Conservation (phyloP, 2,113 vertebrate genomes). For the Elgaria multicarinata region DNA sequence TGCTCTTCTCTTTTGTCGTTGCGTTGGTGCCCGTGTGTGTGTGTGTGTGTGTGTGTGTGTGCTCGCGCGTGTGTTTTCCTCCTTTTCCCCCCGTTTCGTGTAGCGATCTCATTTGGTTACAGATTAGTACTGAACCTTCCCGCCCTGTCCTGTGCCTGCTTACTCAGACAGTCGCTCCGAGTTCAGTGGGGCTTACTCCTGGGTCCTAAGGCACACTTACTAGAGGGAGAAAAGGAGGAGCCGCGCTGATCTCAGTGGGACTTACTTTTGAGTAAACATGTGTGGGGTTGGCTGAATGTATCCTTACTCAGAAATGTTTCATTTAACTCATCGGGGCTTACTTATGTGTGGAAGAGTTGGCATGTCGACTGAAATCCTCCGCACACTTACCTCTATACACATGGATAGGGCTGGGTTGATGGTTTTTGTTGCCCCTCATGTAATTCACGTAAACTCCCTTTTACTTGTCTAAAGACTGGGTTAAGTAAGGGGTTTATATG, state of each 20-base stretch:
- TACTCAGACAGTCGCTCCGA: not conserved
- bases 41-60: no score
- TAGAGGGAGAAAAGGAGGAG: not conserved
- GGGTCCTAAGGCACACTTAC: not conserved
- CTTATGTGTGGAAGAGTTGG: not conserved
- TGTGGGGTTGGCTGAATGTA: not conserved
- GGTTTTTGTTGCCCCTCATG: not conserved
- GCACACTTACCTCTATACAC: not conserved
- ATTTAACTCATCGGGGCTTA: not conserved
- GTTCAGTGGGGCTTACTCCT: not conserved
- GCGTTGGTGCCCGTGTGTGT: not conserved
- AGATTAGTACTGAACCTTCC: not conserved
- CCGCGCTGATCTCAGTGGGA: not conserved
- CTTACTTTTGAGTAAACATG: not conserved
- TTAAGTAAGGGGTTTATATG: no score
- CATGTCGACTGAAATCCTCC: not conserved
- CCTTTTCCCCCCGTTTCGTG: not conserved
- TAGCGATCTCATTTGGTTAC: not conserved
- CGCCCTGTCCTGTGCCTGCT: not conserved
- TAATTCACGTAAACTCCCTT: slow-evolving; percentile 30
- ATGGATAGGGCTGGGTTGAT: not conserved
- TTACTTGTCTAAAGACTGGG: slow-evolving; percentile 18
- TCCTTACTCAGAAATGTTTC: not conserved
- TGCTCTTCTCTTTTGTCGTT: slow-evolving; percentile 5
- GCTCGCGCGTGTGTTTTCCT: no score